A percentile compares a stretch with the other conserved stretches of the same genome.
These are phyloP conservation scores for Loripinus fragilis DNA, from an alignment of 2,888 invertebrate genomes.

Conservation along the genomic window DNA sequence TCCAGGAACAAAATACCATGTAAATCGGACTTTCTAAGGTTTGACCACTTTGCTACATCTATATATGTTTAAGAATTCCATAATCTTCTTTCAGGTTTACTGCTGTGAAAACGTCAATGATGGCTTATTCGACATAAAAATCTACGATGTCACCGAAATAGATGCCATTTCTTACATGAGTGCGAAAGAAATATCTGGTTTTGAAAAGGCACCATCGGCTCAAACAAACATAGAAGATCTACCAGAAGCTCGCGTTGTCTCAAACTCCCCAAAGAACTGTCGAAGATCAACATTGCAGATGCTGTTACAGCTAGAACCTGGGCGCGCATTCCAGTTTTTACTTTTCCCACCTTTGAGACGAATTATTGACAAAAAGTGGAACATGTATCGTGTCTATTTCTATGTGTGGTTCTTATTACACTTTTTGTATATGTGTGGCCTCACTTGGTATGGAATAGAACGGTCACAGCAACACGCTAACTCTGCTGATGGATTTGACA, in stretches of 20 bases:
- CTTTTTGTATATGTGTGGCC: slow-evolving; percentile 51
- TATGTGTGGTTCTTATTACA: slow-evolving; percentile 62
- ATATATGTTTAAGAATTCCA: too few relatives aligned
- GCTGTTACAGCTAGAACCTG: slow-evolving; percentile 61
- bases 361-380: slow-evolving; percentile 68
- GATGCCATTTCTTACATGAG: slow-evolving; percentile 63
- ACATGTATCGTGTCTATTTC: slow-evolving; percentile 51
- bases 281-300: slow-evolving; percentile 63
- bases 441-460: slow-evolving; percentile 58
- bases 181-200: slow-evolving; percentile 19
- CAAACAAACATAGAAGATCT: slow-evolving; percentile 6
- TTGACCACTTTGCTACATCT: too few relatives aligned
- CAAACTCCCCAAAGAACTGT: background rate
- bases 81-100: slow-evolving; percentile 67
- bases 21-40: too few relatives aligned
- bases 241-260: background rate
- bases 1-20: too few relatives aligned
- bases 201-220: background rate
- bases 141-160: slow-evolving; percentile 74
- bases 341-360: slow-evolving; percentile 57
- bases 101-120: slow-evolving; percentile 66
- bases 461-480: slow-evolving; percentile 36
- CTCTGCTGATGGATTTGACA: slow-evolving; percentile 24
- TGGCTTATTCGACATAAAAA: slow-evolving; percentile 71
- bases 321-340: slow-evolving; percentile 63